Percentiles rank a stretch among this genome's conserved stretches.
These are phyloP conservation scores for Alexandromys fortis DNA, from an alignment of 2,113 vertebrate genomes.

Conservation along the genomic window DNA sequence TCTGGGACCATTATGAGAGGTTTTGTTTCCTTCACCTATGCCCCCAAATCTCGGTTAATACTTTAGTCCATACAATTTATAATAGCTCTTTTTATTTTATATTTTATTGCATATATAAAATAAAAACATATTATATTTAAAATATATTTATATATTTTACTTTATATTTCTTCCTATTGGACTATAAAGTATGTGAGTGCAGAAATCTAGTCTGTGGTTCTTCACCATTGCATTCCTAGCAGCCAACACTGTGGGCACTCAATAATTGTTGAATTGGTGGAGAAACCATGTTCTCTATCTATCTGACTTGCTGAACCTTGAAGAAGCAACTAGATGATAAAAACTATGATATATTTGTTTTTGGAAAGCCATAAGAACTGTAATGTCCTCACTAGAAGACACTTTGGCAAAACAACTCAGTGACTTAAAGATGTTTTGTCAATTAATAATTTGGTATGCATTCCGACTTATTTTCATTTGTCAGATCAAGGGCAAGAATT, in stretches of 20 bases:
- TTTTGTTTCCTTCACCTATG: neutral
- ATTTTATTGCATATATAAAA: neutral
- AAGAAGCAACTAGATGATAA: neutral
- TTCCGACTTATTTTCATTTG: neutral
- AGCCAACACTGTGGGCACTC: neutral
- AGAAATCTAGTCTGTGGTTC: neutral
- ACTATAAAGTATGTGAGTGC: neutral
- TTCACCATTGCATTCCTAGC: slow-evolving; percentile 22
- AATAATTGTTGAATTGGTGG: neutral
- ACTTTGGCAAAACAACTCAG: neutral
- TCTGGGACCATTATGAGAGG: neutral
- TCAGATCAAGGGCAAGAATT: neutral
- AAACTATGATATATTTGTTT: neutral
- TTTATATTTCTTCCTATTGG: neutral
- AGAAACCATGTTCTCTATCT: neutral
- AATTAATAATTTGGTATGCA: slow-evolving; percentile 6
- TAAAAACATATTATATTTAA: too few species aligned
- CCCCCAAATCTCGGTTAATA: neutral
- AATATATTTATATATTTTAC: too few species aligned
- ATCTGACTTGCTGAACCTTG: neutral
- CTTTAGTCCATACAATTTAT: neutral
- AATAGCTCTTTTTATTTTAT: slow-evolving; percentile 1
- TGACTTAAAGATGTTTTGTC: neutral
- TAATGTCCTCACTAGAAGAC: neutral
- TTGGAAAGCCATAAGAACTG: slow-evolving; percentile 10